A percentile compares a stretch with the other conserved stretches of the same genome.
These are phyloP conservation scores for Anguilla rostrata DNA, from an alignment of 2,113 vertebrate species.

Conservation along the genomic window DNA sequence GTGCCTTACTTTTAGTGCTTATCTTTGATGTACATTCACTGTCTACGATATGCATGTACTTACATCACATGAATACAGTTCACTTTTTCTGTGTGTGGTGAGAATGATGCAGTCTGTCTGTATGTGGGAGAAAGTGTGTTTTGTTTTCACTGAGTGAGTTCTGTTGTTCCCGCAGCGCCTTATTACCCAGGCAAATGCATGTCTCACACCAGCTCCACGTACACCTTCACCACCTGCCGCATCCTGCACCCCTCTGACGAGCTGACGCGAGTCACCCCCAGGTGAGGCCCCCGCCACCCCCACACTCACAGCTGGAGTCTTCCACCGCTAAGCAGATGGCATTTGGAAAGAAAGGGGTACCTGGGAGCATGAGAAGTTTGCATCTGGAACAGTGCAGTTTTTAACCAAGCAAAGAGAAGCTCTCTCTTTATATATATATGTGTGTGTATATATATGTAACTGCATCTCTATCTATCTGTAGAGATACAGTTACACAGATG, in stretches of 20 bases:
- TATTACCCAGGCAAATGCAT: constrained; percentile 96
- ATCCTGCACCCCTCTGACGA: constrained; percentile 97
- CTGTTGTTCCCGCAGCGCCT: constrained; percentile 66
- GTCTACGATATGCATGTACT: neutral
- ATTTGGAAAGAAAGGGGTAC: too few relatives aligned
- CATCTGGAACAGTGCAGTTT: neutral
- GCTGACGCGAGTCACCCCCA: constrained; percentile 91
- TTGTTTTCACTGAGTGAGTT: neutral
- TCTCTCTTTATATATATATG: neutral
- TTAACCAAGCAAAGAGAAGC: neutral
- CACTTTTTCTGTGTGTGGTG: neutral
- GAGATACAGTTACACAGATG: too few relatives aligned
- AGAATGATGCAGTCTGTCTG: too few relatives aligned
- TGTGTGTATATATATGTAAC: too few relatives aligned
- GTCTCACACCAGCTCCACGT: constrained; percentile 98
- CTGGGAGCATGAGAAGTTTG: neutral
- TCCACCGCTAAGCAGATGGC: too few relatives aligned
- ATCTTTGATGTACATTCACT: too few relatives aligned
- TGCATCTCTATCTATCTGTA: neutral
- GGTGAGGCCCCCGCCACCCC: constrained; percentile 67
- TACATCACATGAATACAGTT: neutral
- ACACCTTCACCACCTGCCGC: constrained; percentile 96
- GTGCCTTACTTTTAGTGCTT: too few relatives aligned
- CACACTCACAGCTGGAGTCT: neutral
- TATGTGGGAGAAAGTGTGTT: neutral